Base-by-base conservation (phyloP, 2,888 invertebrate species). In the Hedya salicella region DNA sequence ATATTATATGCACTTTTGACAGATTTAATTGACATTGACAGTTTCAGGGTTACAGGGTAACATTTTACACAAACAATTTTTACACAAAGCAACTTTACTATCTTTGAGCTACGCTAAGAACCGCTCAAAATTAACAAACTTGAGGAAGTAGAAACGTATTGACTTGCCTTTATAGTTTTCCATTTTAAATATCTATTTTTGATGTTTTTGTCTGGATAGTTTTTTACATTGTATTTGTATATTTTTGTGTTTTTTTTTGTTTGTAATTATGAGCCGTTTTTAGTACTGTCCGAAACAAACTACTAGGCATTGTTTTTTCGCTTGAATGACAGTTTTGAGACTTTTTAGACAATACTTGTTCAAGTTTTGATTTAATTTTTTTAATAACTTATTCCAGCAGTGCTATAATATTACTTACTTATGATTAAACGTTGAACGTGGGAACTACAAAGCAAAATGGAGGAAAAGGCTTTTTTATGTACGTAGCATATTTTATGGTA, bases 391-490 rank as follows among this genome's bases (percentile, higher is more conserved):
- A 19, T 32, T 25, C 11, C n/a, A 19, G 13, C 30, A 44, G 56
- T 25, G 17, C 11, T 32, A 46, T 40, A n/a, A 6, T 17, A 54
- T 54, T 25, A 25, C 0, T 56, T 56, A 42, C 9, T 44, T 17
- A 13, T 9, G 3, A n/a, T 30, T 17, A 4, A 44, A 57, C 36
- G 5, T 16, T 30, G 6, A 11, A 50, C 13, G 14, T 48, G 14
- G 16, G 11, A 19, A 42, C 16, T 3, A 17, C 32, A 39, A 48
- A 16, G 30, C 36, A 72, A 9, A 53, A 90, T 89, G 89, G 87
- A 85, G 61, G 87, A 88, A 9, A 86, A 86, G 78, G 68, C 72
- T 64, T 89, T 89, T 75, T 73, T 83, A 44, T 90, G 90, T 91
- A 74, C 83, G 89, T 78, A 68, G 53, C 30, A 19, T 1, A n/a